Evolutionary conservation across 2,888 invertebrate species (phyloP).

Genomic region (Synergus umbraculus): DNA sequence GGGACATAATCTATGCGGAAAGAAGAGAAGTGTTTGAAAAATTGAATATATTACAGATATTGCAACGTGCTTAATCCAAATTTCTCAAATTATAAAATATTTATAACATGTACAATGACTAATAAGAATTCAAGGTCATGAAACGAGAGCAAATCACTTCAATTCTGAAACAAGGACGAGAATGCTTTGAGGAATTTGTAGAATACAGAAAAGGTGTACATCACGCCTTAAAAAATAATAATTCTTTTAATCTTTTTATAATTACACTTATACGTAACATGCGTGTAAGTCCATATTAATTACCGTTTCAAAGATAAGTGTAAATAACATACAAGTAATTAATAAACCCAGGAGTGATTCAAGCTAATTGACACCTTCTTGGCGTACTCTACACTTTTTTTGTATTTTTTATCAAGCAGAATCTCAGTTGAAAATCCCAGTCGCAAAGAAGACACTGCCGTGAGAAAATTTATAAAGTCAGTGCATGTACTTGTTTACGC

Average conservation of each 20-base stretch:
- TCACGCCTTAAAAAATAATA: not conserved
- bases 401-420: not conserved
- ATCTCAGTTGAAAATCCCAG: constrained; percentile 14
- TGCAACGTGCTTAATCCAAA: too few species aligned
- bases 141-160: not conserved
- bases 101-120: not conserved
- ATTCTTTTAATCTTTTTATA: not conserved
- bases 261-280: not conserved
- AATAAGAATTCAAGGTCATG: not conserved
- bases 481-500: constrained; percentile 5
- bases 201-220: not conserved
- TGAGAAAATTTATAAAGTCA: constrained; percentile 35
- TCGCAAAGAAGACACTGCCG: constrained; percentile 25
- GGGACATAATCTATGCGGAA: not conserved
- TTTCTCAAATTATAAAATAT: not conserved
- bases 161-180: not conserved
- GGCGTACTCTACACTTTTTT: not conserved
- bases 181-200: not conserved
- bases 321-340: constrained; percentile 29
- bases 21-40: too few species aligned
- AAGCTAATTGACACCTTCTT: constrained; percentile 20
- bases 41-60: too few species aligned
- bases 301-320: constrained; percentile 9
- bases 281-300: not conserved
- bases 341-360: constrained; percentile 2